A percentile compares a stretch with the other conserved stretches of the same genome.
Conservation (phyloP, 2,797 vertebrate species). For the Falco novaeseelandiae region DNA sequence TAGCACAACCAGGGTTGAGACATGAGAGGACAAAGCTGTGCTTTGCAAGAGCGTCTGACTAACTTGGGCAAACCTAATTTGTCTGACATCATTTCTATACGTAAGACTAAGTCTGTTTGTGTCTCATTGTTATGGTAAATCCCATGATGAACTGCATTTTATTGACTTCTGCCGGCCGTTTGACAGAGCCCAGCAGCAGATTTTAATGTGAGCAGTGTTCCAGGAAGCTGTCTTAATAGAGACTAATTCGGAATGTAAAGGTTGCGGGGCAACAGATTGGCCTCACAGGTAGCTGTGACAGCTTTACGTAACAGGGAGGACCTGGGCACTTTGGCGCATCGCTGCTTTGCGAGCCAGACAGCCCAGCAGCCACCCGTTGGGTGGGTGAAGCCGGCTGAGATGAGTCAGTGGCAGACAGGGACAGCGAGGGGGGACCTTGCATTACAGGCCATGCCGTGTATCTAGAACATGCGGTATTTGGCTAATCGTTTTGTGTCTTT, state of each 20-base stretch:
- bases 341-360: background rate
- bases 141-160: background rate
- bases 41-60: background rate
- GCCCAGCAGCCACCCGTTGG: background rate
- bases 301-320: background rate
- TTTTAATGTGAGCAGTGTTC: background rate
- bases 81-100: slow-evolving; percentile 2
- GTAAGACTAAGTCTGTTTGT: background rate
- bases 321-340: accelerated
- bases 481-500: background rate
- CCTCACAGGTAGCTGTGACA: background rate
- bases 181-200: background rate
- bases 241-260: background rate
- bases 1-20: background rate
- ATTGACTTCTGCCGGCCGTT: background rate
- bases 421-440: background rate
- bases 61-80: background rate
- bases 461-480: background rate
- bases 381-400: background rate
- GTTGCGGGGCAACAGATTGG: background rate
- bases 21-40: background rate
- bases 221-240: background rate
- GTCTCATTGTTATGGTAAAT: background rate
- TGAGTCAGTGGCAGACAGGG: background rate
- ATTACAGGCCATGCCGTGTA: accelerated